These are phyloP conservation scores for Notoglanidium macrostoma DNA, from an alignment of 2,797 vertebrate species.

Conservation along the genomic window DNA sequence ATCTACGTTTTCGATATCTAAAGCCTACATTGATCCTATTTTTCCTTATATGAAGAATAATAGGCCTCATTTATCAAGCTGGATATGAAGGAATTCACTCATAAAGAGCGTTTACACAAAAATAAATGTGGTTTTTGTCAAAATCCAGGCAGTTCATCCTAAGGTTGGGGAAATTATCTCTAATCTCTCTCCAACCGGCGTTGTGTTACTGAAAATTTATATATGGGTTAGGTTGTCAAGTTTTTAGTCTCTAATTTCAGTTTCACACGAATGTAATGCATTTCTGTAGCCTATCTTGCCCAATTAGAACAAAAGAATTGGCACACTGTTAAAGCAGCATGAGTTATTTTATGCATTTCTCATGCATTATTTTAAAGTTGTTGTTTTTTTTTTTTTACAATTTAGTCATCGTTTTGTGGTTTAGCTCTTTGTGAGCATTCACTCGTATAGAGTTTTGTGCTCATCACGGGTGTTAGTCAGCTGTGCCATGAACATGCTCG, in stretches of 20 bases:
- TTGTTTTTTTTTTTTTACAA: background rate
- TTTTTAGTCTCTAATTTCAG: background rate
- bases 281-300: background rate
- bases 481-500: background rate
- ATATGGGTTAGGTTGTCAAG: background rate
- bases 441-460: background rate
- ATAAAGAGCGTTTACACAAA: no score
- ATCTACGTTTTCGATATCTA: background rate
- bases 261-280: background rate
- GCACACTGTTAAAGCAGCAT: background rate
- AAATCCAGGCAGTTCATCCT: background rate
- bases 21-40: background rate
- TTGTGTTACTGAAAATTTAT: background rate
- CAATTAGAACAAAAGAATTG: background rate
- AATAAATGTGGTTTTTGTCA: background rate
- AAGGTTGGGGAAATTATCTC: background rate
- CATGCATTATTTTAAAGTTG: background rate
- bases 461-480: background rate
- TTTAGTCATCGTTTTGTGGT: background rate
- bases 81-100: background rate
- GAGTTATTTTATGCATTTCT: background rate
- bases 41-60: background rate
- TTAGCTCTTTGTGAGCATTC: background rate
- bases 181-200: no score
- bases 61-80: constrained; percentile 5